Evolutionary conservation across 2,888 invertebrate genomes (phyloP).

Genomic region (Clepsis dumicolana): DNA sequence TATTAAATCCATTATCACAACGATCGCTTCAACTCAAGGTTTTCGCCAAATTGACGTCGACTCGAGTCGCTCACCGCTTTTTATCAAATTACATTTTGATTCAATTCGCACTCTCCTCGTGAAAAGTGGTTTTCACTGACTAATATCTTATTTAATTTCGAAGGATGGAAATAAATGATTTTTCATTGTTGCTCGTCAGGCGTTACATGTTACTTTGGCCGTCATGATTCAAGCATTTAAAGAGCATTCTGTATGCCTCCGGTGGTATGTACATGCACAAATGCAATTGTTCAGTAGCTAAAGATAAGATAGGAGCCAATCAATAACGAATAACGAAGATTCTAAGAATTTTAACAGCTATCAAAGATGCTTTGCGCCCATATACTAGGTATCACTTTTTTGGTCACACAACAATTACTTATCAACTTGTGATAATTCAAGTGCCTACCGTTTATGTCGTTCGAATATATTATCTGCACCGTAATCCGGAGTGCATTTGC

Average conservation of each 20-base stretch:
- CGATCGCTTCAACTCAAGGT: slow-evolving; percentile 51
- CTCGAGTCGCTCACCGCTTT: slow-evolving; percentile 55
- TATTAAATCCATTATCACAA: slow-evolving; percentile 57
- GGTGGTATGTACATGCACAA: background rate
- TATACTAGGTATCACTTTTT: too few species aligned
- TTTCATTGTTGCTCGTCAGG: slow-evolving; percentile 42
- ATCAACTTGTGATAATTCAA: background rate
- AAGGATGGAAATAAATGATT: slow-evolving; percentile 55
- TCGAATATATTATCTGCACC: slow-evolving; percentile 27
- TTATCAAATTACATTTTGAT: slow-evolving; percentile 66
- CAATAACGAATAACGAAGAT: background rate
- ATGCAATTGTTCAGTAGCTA: slow-evolving; percentile 1
- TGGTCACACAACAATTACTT: background rate
- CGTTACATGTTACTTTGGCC: slow-evolving; percentile 4
- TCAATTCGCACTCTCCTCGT: slow-evolving; percentile 49
- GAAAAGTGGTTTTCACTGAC: slow-evolving; percentile 56
- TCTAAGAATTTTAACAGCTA: background rate
- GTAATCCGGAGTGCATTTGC: slow-evolving; percentile 31
- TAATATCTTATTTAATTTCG: slow-evolving; percentile 64
- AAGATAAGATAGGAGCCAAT: background rate
- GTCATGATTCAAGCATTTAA: slow-evolving; percentile 5
- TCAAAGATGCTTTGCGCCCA: background rate
- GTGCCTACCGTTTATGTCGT: slow-evolving; percentile 3
- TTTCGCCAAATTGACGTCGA: slow-evolving; percentile 57
- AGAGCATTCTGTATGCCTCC: slow-evolving; percentile 13